Evolutionary conservation across 2,888 invertebrate species (phyloP), one percentile per base, ranked within the genome.

Genomic region (Drosophila meridionalis): DNA sequence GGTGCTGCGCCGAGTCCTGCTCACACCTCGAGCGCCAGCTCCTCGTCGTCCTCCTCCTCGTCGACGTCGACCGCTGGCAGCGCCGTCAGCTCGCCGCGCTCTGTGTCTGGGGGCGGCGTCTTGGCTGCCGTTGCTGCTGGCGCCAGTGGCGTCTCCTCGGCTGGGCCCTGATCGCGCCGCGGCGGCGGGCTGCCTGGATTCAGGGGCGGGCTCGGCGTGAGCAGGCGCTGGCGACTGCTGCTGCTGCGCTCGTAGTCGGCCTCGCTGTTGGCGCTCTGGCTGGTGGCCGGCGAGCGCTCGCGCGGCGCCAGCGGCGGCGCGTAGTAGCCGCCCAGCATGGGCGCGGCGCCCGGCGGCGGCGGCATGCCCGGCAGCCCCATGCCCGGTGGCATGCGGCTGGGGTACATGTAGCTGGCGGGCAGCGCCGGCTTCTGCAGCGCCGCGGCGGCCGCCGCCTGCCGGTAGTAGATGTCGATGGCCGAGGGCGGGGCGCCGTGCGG

Each of bases 401-500:
- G 91, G 92, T 94, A 93, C 83, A 93, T 89, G 66, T 97, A 97
- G 77, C 97, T 97, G 69, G 87, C 80, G 52, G 87, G 87, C 90
- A 98, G 69, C 89, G 98, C 94, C 1, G 98, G 98, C 93, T 98
- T 98, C 93, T 97, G 98, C 72, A 98, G 93, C 63, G 97, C 97
- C 0, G 95, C 95, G 1, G 96, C 95, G 0, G 95, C 96, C 1
- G 92, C 91, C 2, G 96, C 96, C 89, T 97, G 97, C 28, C 97
- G 94, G 93, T 97, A 97, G 93, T 97, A 97, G 56, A 97, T 94
- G 91, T 97, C 97, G 12, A 96, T 96, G 2, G 96, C 95, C 73
- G 95, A 95, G 0, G 96, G 95, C 68, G 95, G 94, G 92, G 91
- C 94, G 91, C 93, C 94, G 12, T 96, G 95, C 76, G 96, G 94